These are phyloP conservation scores for Cordilura impudica DNA, from an alignment of 2,888 invertebrate genomes.

Conservation along the genomic window DNA sequence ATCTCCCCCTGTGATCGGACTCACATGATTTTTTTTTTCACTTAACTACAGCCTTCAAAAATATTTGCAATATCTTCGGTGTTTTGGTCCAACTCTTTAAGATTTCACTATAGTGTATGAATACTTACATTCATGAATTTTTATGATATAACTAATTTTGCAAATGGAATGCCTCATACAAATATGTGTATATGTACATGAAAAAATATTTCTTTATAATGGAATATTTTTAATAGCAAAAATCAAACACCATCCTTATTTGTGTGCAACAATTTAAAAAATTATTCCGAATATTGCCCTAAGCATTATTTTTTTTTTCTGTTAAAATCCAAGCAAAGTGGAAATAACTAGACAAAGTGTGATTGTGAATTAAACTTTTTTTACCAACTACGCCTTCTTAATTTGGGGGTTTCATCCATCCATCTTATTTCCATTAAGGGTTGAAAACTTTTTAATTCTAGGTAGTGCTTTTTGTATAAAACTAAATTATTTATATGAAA, in stretches of 20 bases:
- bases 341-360: slow-evolving; percentile 27
- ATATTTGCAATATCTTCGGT: too few species aligned
- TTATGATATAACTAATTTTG: too few species aligned
- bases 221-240: too few species aligned
- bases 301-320: slow-evolving; percentile 14
- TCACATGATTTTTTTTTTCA: too few species aligned
- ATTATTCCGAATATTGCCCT: slow-evolving; percentile 1
- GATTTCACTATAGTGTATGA: too few species aligned
- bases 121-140: too few species aligned
- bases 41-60: too few species aligned
- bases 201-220: too few species aligned
- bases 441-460: slow-evolving; percentile 12
- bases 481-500: background rate
- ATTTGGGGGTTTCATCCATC: background rate
- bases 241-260: background rate
- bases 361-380: slow-evolving; percentile 3
- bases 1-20: too few species aligned
- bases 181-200: too few species aligned
- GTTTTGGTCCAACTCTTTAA: too few species aligned
- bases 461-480: background rate
- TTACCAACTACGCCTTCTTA: slow-evolving; percentile 14
- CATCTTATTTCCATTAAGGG: slow-evolving; percentile 20
- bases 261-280: background rate
- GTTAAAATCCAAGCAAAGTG: slow-evolving; percentile 43
- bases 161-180: too few species aligned